Base-by-base conservation (phyloP, 2,113 vertebrate genomes). In the Eidolon helvum region DNA sequence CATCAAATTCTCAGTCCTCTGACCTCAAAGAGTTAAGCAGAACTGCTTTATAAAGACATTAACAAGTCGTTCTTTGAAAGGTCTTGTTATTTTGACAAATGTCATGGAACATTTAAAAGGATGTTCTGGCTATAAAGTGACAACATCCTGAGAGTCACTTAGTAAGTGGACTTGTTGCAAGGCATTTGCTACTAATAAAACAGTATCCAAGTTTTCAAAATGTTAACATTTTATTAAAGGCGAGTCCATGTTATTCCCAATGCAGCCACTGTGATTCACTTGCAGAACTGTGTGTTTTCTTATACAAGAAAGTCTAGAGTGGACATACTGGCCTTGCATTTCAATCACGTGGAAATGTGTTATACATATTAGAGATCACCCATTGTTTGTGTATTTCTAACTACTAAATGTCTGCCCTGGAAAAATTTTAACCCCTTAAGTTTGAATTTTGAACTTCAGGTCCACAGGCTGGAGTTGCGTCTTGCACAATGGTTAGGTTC, bases 131-230 rank as follows among this genome's bases (percentile, higher is more conserved):
- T 95, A 3, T 83, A 75, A 57, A 74, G 79, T 69, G 78, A 40
- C 43, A 75, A 59, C 50, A 43, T 45, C 43, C 6, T 87, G 43
- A 96, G 50, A 90, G 57, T 84, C 24, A 40, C 57, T 63, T 71
- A 77, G 19, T 80, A 57, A 77, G 50, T 85, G 63, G 33, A 50
- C 43, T 78, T 91, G 53, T 87, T 96, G 48, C 22, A 61, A 66
- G 74, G 72, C 43, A 15, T 90, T 92, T 96, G 91, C 84, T 90
- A 48, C 33, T 87, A 75, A 84, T 66, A 88, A 83, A 69, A 63
- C 91, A 79, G 10, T 90, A 69, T 33, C 74, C 63, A 78, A 14
- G 18, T 57, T 97, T 92, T 94, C 9, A 19, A 18, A 95, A 53
- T 89, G 50, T 24, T 94, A n/a, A 26, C 65, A 75, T 40, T 88